Conservation (phyloP, 2,888 invertebrate species). For the Lasioglossum pauxillum region DNA sequence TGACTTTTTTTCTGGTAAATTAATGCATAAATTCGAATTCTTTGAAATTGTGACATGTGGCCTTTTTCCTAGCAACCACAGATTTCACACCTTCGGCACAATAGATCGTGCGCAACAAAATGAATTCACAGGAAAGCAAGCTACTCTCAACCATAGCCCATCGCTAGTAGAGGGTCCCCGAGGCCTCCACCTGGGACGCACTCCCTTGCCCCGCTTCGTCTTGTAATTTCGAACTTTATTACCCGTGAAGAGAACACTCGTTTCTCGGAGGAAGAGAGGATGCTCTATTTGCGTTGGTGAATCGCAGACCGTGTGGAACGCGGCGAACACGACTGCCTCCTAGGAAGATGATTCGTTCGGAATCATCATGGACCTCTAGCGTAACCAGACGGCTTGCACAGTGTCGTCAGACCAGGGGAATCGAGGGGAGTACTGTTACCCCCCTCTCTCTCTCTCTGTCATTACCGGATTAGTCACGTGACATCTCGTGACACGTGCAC, state of each 20-base stretch:
- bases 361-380: not conserved
- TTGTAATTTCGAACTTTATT: not conserved
- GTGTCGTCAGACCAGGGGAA: too few relatives aligned
- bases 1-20: too few relatives aligned
- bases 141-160: not conserved
- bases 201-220: not conserved
- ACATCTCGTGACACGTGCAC: too few relatives aligned
- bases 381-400: too few relatives aligned
- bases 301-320: not conserved
- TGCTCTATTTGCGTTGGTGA: constrained; percentile 26
- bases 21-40: too few relatives aligned
- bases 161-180: not conserved
- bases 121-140: not conserved
- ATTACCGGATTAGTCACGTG: too few relatives aligned
- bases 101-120: not conserved
- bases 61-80: too few relatives aligned
- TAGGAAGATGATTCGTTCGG: constrained; percentile 3
- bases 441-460: too few relatives aligned
- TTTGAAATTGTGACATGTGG: too few relatives aligned
- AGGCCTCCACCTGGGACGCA: not conserved
- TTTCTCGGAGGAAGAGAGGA: not conserved
- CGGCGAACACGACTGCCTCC: not conserved
- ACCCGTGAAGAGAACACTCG: constrained; percentile 21
- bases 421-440: too few relatives aligned
- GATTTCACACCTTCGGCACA: too few relatives aligned